Base-by-base conservation (phyloP, 2,113 vertebrate species). In the Heloderma charlesbogerti region DNA sequence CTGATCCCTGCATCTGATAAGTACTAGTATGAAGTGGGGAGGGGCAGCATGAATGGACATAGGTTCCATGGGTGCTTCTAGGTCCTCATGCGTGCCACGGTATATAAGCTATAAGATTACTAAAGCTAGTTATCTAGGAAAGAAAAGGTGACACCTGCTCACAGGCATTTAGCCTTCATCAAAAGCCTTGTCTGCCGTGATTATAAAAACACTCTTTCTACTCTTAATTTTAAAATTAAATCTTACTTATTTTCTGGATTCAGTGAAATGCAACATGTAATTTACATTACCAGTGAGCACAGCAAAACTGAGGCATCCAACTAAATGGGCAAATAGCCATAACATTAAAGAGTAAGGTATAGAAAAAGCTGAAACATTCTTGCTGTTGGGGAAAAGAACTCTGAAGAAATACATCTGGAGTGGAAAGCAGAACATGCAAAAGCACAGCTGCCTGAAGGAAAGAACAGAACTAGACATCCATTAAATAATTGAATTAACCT, bases 401-500 rank as follows among this genome's bases (percentile, higher is more conserved):
- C 81, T 43, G 51, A 93, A 90, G 40, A 90, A 77, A 93, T 69
- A 72, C 15, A 10, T 89, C 77, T 92, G 34, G 45, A 91, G n/a
- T 87, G 25, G 31, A 88, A 94, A 92, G 18, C 1, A 86, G 48
- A 92, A 91, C 25, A 87, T 86, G 82, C 84, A 92, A 94, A 95
- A 95, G 77, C 90, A 94, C 37, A 92, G 82, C 25, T 91, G 94
- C 93, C 94, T 90, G 89, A 93, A 95, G 94, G 91, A 92, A 95
- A 67, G 94, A 27, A 87, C 78, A 83, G 91, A 93, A 94, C 71
- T 90, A 91, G 79, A 81, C 82, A 94, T 85, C 88, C 81, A 91
- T 93, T 94, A 95, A 94, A 92, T 94, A 95, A 96, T 84, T 95
- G 84, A 60, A 94, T 95, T 96, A 95, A 94, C 93, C 91, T 96